Evolutionary conservation across 2,113 vertebrate species (phyloP), one percentile per base, ranked within the genome.

Genomic region (Stercorarius parasiticus): DNA sequence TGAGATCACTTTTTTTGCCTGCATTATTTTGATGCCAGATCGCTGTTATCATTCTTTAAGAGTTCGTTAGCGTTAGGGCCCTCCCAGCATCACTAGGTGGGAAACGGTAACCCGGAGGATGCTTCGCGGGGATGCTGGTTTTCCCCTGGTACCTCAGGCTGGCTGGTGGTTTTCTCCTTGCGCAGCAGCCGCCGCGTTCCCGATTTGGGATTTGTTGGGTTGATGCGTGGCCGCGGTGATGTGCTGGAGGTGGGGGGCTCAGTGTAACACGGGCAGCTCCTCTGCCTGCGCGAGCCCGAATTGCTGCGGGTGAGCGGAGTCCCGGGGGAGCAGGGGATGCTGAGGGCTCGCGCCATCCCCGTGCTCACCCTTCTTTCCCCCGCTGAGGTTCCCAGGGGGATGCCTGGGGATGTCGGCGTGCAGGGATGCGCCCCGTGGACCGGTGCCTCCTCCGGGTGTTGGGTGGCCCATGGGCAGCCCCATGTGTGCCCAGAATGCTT

Each of bases 401-500:
- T 2, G 11, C 29, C 12, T 18, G 34, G 67, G 66, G 32, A 49
- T 38, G 56, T n/a, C 5, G 11, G 11, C 6, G 7, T 6, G n/a
- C 21, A 4, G 45, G 21, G 56, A 38, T 50, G n/a, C 17, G 20
- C 18, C 32, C 10, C 5, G 0, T 13, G 43, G 11, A 5, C 17
- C 21, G 32, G 18, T 43, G 49, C 59, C 7, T 26, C n/a, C 30
- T 29, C 79, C 0, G 6, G 21, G 15, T 36, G 29, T 36, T 42
- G 47, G 36, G 17, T 30, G 50, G 21, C n/a, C 38, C 15, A 15
- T 22, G 55, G 32, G 64, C 29, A 52, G n/a, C 25, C 38, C 36
- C 21, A 15, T 4, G 10, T 66, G 29, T 40, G 7, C 32, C 36
- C 21, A 98, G 98, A 99, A 98, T 98, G 98, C 66, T 59, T 97